A percentile compares a stretch with the other conserved stretches of the same genome.
Conservation (phyloP, 2,888 invertebrate genomes). For the Drosophila cognata region DNA sequence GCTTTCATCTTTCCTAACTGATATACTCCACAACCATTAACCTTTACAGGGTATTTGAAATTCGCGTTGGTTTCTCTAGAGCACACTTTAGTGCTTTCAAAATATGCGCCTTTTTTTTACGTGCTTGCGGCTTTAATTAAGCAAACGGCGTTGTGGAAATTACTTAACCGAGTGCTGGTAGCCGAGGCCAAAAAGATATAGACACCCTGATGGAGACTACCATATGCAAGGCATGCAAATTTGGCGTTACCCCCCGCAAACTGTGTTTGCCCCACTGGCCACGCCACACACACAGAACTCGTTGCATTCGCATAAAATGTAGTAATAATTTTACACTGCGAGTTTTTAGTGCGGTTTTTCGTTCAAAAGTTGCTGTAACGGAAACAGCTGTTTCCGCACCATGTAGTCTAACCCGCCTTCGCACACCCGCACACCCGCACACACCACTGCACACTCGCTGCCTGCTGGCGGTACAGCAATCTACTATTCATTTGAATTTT, state of each 20-base stretch:
- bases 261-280: slow-evolving; percentile 1
- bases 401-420: background rate
- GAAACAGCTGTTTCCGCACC: slow-evolving; percentile 76
- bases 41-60: slow-evolving; percentile 16
- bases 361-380: slow-evolving; percentile 60
- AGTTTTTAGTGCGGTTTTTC: slow-evolving; percentile 27
- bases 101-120: slow-evolving; percentile 41
- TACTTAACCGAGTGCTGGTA: slow-evolving; percentile 30
- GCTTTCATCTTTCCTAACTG: background rate
- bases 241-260: background rate
- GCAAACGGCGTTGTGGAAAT: slow-evolving; percentile 49
- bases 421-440: background rate
- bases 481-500: slow-evolving; percentile 79
- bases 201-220: background rate
- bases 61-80: slow-evolving; percentile 22
- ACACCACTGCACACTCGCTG: background rate
- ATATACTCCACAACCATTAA: background rate
- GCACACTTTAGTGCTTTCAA: slow-evolving; percentile 41
- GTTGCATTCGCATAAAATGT: slow-evolving; percentile 79
- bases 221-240: slow-evolving; percentile 37
- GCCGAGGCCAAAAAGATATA: slow-evolving; percentile 18
- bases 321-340: slow-evolving; percentile 69
- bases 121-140: slow-evolving; percentile 63
- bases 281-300: slow-evolving; percentile 43
- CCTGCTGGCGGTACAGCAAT: slow-evolving; percentile 50